These are phyloP conservation scores for Sminthurinus aureus DNA, from an alignment of 2,888 invertebrate species.

Conservation along the genomic window DNA sequence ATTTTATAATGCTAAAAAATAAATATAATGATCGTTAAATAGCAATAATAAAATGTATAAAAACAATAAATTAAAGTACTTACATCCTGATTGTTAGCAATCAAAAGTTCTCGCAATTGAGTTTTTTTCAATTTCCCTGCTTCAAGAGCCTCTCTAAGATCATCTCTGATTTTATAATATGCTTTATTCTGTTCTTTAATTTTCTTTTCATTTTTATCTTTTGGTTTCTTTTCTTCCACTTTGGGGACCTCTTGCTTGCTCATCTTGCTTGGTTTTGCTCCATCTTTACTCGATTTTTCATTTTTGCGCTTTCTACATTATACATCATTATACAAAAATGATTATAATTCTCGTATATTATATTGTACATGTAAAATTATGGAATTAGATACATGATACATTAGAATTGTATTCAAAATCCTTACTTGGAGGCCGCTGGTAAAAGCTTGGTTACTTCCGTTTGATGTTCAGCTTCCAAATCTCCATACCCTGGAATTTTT, in stretches of 20 bases:
- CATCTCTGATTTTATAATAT: conserved; percentile 74
- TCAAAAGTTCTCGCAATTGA: conserved; percentile 66
- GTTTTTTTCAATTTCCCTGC: conserved; percentile 67
- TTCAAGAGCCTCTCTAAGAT: conserved; percentile 64
- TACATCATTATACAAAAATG: neutral
- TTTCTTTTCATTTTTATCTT: neutral
- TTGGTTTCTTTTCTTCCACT: neutral
- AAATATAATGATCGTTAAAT: no score
- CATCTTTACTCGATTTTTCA: no score
- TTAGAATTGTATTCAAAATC: no score
- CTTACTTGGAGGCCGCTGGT: conserved; percentile 64
- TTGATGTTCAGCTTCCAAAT: conserved; percentile 77
- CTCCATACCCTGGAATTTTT: conserved; percentile 77
- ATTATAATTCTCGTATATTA: neutral
- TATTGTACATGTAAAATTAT: neutral
- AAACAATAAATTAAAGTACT: no score
- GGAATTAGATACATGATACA: neutral
- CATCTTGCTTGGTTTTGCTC: no score
- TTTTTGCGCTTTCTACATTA: neutral
- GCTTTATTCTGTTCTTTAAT: conserved; percentile 76
- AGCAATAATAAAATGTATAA: no score
- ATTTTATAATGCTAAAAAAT: no score
- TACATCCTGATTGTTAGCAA: conserved; percentile 61
- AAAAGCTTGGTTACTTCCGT: conserved; percentile 70
- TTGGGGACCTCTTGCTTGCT: neutral